These are phyloP conservation scores for Rhynchomys soricoides DNA, from an alignment of 2,113 vertebrate genomes.

Conservation along the genomic window DNA sequence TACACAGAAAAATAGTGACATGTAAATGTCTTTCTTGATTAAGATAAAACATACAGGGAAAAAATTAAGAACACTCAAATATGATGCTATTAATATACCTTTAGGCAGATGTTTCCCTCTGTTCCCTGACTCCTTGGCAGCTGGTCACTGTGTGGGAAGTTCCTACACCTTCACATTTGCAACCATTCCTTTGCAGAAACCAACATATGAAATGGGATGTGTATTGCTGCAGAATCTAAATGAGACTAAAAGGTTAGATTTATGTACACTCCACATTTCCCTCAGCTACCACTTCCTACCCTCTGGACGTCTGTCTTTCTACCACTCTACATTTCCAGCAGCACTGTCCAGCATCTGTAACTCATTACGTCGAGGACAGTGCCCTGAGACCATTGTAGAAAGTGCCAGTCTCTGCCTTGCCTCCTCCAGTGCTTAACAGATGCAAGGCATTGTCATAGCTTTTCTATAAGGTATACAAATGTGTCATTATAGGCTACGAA, in stretches of 20 bases:
- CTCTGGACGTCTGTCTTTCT: not conserved
- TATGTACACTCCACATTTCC: not conserved
- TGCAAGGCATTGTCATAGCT: not conserved
- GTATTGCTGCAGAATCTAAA: not conserved
- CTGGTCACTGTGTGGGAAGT: not conserved
- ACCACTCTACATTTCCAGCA: not conserved
- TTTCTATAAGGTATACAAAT: slow-evolving; percentile 19
- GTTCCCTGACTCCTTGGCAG: not conserved
- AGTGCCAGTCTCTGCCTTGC: not conserved
- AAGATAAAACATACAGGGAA: slow-evolving; percentile 36
- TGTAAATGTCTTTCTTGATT: slow-evolving; percentile 27
- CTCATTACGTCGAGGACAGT: not conserved
- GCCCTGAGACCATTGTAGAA: not conserved
- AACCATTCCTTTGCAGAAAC: slow-evolving; percentile 28
- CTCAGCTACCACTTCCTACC: not conserved
- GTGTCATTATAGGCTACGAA: slow-evolving; percentile 1
- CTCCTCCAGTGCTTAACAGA: not conserved
- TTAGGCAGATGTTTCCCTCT: not conserved
- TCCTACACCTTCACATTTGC: not conserved
- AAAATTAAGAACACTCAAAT: slow-evolving; percentile 2
- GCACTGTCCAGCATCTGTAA: not conserved
- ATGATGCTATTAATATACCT: not conserved
- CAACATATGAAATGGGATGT: not conserved
- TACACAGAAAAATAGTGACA: not conserved
- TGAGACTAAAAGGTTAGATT: not conserved